phyloP scores from a whole-genome alignment of 1,140 invertebrate species.

The Macrotrachela quadricornifera region DNA sequence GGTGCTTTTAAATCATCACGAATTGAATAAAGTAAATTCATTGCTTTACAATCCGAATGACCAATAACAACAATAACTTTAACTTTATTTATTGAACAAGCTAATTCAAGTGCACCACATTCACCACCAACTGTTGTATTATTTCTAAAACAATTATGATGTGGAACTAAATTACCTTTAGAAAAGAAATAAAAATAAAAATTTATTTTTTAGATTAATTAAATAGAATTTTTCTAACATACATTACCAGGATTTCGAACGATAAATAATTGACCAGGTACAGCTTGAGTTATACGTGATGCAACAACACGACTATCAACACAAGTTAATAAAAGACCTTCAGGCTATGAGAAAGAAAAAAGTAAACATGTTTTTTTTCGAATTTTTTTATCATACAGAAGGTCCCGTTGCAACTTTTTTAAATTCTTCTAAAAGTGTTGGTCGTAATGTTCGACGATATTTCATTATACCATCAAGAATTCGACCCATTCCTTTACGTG shows the following conservation, averaged over 20 bases:
- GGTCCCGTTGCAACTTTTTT: background rate
- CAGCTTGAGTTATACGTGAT: slow-evolving; percentile 74
- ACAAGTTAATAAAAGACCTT: slow-evolving; percentile 84
- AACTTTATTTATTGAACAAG: slow-evolving; percentile 74
- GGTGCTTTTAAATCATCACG: background rate
- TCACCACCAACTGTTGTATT: slow-evolving; percentile 43
- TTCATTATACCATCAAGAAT: slow-evolving; percentile 1
- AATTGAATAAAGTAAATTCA: slow-evolving; percentile 5
- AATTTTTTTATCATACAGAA: no score
- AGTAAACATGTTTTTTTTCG: slow-evolving; percentile 1
- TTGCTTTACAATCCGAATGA: slow-evolving; percentile 71
- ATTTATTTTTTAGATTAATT: no score
- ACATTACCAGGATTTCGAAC: slow-evolving; percentile 62
- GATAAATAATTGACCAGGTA: slow-evolving; percentile 89
- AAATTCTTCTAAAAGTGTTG: slow-evolving; percentile 3
- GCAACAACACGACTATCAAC: slow-evolving; percentile 91
- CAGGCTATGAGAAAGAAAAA: no score
- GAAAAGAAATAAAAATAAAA: no score
- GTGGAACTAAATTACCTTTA: slow-evolving; percentile 17
- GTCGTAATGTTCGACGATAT: background rate
- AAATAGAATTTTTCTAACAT: slow-evolving; percentile 49
- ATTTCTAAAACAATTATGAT: slow-evolving; percentile 12
- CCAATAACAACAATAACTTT: slow-evolving; percentile 81
- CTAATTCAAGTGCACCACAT: slow-evolving; percentile 74
- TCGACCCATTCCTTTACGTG: background rate